Evolutionary conservation across 1,140 invertebrate genomes (phyloP), one percentile per base, ranked within the genome.

Genomic region (Drosophila bifasciata): DNA sequence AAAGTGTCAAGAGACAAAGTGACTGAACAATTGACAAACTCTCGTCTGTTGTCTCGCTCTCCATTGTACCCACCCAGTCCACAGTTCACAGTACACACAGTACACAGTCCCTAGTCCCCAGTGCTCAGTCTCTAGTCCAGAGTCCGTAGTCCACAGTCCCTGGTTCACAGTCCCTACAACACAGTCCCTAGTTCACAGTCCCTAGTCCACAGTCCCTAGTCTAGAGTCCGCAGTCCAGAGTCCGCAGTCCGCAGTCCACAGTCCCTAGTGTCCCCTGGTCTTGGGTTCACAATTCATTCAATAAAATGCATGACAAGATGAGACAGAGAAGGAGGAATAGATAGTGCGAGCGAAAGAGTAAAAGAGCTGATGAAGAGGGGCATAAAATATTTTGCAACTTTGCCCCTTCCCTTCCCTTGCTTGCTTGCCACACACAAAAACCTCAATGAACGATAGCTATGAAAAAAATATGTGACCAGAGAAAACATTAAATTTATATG

Each of bases 261-360:
- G n/a, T n/a, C n/a, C n/a, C n/a, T n/a, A n/a, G n/a, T n/a, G n/a
- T n/a, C n/a, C 32, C 32, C 1, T 36, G 32, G 32, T 36, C 32
- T 3, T 11, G 32, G 9, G 4, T 9, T 36, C 32, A 13, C 32
- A 36, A 19, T 43, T 50, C 45, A 39, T 53, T 61, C 70, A 50
- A 79, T 66, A 60, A 79, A 76, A 61, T 61, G 45, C 64, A 80
- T 57, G 40, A 52, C 53, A 53, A 41, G 16, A 7, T 19, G 43
- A 25, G 32, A 57, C 39, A 28, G 28, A 3, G 7, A 28, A 0
- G 8, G 8, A 8, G 28, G 28, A 28, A 9, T 7, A 28, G 25
- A 28, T 8, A 28, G 7, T 8, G 25, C 2, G 7, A 8, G 8
- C 1, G 4, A 28, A 28, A 3, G 28, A 9, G 28, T 9, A 8